Conservation (phyloP, 2,113 vertebrate species). For the Gobius niger region DNA sequence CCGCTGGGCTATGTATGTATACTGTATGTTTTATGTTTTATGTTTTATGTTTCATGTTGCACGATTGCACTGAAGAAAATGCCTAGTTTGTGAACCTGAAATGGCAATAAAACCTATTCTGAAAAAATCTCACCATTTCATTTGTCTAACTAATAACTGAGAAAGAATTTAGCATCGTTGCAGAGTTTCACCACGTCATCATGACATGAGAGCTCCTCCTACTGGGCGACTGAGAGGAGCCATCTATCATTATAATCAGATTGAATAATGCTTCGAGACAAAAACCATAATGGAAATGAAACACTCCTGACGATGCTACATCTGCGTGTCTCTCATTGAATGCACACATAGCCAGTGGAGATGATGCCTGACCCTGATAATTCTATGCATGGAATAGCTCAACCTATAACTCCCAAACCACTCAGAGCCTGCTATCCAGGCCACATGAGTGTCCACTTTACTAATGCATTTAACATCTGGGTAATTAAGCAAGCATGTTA, state of each 20-base stretch:
- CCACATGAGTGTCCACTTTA: constrained; percentile 44
- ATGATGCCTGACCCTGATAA: not conserved
- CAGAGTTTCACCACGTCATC: too few relatives aligned
- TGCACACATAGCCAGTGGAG: not conserved
- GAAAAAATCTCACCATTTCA: too few relatives aligned
- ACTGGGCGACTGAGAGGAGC: not conserved
- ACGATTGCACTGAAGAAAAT: too few relatives aligned
- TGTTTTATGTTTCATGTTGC: too few relatives aligned
- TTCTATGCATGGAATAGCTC: not conserved
- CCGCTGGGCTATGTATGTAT: too few relatives aligned
- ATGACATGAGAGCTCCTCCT: not conserved
- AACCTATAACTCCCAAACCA: constrained; percentile 1
- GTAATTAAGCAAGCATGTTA: constrained; percentile 23
- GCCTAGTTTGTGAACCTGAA: too few relatives aligned
- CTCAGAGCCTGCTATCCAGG: constrained; percentile 25
- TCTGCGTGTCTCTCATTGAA: constrained; percentile 4
- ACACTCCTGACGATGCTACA: not conserved
- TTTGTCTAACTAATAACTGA: too few relatives aligned
- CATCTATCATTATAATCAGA: not conserved
- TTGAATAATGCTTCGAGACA: not conserved
- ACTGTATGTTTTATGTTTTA: too few relatives aligned
- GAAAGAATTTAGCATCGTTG: too few relatives aligned
- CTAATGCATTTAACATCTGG: constrained; percentile 24
- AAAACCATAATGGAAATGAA: constrained; percentile 1
- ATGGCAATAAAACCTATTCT: too few relatives aligned